Conservation (phyloP, 2,888 invertebrate species). For the Peribatodes rhomboidaria region DNA sequence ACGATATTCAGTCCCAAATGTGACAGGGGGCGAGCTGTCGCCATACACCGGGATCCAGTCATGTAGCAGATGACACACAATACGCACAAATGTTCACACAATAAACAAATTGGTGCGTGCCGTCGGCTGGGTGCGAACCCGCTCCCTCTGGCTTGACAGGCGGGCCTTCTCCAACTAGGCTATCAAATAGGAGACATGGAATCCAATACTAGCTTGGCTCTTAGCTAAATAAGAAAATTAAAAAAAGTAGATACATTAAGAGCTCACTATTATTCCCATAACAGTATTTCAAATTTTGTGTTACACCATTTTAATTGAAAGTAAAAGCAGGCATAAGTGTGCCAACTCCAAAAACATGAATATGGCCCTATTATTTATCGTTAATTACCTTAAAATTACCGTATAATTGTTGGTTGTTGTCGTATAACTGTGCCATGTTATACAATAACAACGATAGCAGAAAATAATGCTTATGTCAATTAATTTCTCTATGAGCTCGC, state of each 20-base stretch:
- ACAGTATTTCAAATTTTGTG: slow-evolving; percentile 11
- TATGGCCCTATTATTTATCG: slow-evolving; percentile 37
- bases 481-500: slow-evolving; percentile 41
- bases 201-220: too few relatives aligned
- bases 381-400: slow-evolving; percentile 42
- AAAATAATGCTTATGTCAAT: slow-evolving; percentile 42
- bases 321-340: slow-evolving; percentile 29
- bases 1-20: too few relatives aligned
- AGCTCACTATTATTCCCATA: not conserved
- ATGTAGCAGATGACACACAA: too few relatives aligned
- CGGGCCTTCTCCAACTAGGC: too few relatives aligned
- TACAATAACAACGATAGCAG: slow-evolving; percentile 41
- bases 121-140: too few relatives aligned
- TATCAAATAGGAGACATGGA: too few relatives aligned
- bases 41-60: too few relatives aligned
- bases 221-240: too few relatives aligned
- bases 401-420: slow-evolving; percentile 38
- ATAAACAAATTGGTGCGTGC: too few relatives aligned
- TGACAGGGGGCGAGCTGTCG: too few relatives aligned
- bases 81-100: too few relatives aligned
- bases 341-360: slow-evolving; percentile 25
- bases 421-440: slow-evolving; percentile 35
- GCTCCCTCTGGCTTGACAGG: too few relatives aligned
- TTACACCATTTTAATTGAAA: slow-evolving; percentile 25
- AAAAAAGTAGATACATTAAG: not conserved